phyloP scores from a whole-genome alignment of 2,113 vertebrate genomes.

The Atrichornis clamosus region DNA sequence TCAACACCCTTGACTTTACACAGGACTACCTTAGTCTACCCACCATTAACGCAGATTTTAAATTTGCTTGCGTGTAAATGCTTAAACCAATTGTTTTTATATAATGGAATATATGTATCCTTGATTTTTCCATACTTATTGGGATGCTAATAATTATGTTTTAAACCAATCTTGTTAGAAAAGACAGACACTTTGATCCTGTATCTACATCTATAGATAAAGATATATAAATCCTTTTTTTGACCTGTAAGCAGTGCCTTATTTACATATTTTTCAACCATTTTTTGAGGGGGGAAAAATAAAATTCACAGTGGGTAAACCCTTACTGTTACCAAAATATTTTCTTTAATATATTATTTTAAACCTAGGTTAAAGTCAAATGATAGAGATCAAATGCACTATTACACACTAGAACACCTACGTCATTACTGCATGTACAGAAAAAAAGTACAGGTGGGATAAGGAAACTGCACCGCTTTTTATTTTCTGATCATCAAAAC shows the following conservation, averaged over 20 bases:
- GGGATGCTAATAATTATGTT: background rate
- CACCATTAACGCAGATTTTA: background rate
- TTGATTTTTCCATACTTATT: background rate
- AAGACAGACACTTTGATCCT: background rate
- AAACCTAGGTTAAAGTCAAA: slow-evolving; percentile 48
- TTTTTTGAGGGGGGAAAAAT: background rate
- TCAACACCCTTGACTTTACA: background rate
- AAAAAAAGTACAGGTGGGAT: slow-evolving; percentile 27
- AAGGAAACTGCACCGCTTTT: background rate
- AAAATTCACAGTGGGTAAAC: background rate
- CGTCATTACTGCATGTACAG: background rate
- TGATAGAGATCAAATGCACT: slow-evolving; percentile 12
- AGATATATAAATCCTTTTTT: background rate
- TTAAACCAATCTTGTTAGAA: background rate
- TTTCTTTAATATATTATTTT: slow-evolving; percentile 25
- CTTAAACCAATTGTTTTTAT: background rate
- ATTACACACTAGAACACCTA: slow-evolving; percentile 23
- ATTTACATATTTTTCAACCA: background rate
- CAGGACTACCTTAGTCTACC: background rate
- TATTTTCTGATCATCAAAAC: slow-evolving; percentile 46
- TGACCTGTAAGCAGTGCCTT: background rate
- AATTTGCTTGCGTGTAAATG: background rate
- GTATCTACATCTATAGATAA: background rate
- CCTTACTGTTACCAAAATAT: background rate
- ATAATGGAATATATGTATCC: background rate